These are phyloP conservation scores for Diarsia rubi DNA, from an alignment of 2,888 invertebrate species.

Conservation along the genomic window DNA sequence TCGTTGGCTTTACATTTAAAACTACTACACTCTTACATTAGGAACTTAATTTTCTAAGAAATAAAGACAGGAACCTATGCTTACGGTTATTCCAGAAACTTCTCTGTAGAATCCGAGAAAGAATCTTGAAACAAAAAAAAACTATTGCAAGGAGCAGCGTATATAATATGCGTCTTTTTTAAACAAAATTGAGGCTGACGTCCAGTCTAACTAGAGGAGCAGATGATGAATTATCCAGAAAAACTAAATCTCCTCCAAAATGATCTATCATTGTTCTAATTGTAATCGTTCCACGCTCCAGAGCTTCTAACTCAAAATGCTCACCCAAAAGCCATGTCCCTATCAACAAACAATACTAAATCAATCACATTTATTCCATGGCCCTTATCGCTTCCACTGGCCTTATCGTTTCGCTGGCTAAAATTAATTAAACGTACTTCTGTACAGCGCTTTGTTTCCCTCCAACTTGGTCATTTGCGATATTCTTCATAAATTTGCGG, in stretches of 20 bases:
- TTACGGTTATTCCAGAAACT: background rate
- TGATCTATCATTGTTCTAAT: background rate
- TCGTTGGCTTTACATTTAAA: too few relatives aligned
- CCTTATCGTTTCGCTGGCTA: slow-evolving; percentile 59
- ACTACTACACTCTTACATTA: background rate
- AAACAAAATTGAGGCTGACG: background rate
- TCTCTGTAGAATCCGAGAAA: too few relatives aligned
- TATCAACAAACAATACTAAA: slow-evolving; percentile 57
- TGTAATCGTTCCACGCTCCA: background rate
- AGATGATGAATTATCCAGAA: background rate
- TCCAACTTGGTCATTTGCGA: slow-evolving; percentile 66
- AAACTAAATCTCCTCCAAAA: background rate
- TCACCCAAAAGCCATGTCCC: slow-evolving; percentile 31
- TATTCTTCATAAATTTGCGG: slow-evolving; percentile 57
- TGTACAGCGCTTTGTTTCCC: slow-evolving; percentile 69
- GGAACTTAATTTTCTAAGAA: background rate
- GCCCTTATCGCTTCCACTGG: slow-evolving; percentile 51
- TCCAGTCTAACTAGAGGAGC: background rate
- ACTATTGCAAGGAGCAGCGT: background rate
- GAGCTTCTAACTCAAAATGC: slow-evolving; percentile 24
- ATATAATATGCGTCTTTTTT: background rate
- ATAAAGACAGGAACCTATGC: background rate
- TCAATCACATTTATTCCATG: slow-evolving; percentile 61
- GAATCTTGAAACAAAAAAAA: background rate
- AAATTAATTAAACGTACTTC: slow-evolving; percentile 74